Evolutionary conservation across 2,797 vertebrate genomes (phyloP).

Genomic region (Anas georgica): DNA sequence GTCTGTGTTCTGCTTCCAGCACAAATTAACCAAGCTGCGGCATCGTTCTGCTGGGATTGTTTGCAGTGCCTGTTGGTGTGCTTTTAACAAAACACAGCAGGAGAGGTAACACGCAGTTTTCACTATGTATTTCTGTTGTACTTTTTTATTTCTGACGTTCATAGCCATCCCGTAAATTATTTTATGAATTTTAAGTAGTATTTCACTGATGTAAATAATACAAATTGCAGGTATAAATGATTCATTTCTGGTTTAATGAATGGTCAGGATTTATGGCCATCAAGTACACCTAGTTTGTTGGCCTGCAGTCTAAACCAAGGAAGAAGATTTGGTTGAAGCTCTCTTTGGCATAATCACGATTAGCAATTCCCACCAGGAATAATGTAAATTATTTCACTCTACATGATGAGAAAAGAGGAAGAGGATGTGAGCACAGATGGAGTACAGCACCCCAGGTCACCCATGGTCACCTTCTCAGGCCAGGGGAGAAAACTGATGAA

Average conservation of each 20-base stretch:
- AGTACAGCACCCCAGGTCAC: background rate
- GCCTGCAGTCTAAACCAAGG: background rate
- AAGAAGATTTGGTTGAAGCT: background rate
- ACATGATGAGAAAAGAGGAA: background rate
- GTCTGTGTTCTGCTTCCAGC: background rate
- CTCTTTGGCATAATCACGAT: background rate
- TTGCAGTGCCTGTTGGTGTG: fast-evolving
- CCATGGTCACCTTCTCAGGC: background rate
- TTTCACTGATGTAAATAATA: background rate
- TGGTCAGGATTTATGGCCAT: background rate
- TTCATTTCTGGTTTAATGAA: background rate
- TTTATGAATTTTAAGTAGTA: background rate
- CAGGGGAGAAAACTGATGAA: background rate
- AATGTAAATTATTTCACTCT: background rate
- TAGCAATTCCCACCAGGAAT: background rate
- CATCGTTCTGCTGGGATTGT: background rate
- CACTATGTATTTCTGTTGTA: background rate
- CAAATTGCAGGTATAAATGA: too few relatives aligned
- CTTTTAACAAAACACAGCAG: background rate
- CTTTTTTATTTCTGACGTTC: background rate
- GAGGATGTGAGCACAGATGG: fast-evolving
- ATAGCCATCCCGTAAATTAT: background rate
- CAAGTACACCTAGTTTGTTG: background rate
- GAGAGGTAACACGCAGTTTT: background rate
- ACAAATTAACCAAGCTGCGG: background rate